Evolutionary conservation across 1,140 invertebrate genomes (phyloP), one percentile per base, ranked within the genome.

Genomic region (Laodelphax striatellus): DNA sequence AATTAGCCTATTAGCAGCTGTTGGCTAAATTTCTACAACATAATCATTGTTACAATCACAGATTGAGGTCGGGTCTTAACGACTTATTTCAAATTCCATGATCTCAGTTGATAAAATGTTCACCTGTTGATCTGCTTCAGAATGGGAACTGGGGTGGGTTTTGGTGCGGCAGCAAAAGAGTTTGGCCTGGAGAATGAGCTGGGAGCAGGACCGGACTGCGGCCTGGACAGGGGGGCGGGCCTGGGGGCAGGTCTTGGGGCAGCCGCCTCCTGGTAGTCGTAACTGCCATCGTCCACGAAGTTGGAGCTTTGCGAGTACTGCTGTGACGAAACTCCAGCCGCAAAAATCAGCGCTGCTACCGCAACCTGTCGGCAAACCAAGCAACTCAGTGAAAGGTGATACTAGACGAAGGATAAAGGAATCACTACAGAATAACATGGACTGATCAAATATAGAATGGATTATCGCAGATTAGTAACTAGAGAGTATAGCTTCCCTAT

Each of bases 101-200:
- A 28, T 4, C 2, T 28, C 6, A 28, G 2, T 5, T 38, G 34
- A 38, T 13, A 11, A 10, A 50, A 50, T 17, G 5, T 65, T 68
- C 63, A 85, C 83, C 80, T 82, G 75, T 92, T 88, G 60, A 92
- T 90, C 72, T 91, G 88, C 70, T 90, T 89, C 21, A 92, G 73
- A 65, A 92, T 92, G 31, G 88, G 78, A 4, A 90, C 83, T 0
- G 87, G 87, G 0, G 87, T 82, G 9, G 84, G 76, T 59, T 76
- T 78, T 0, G 79, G 75, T 34, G 69, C 72, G 13, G 74, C 69
- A 2, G 77, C 70, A 10, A 50, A 50, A 5, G 46, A 50, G 21
- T 10, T 50, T 17, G 46, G 46, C 2, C 67, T 65, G 5, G 77
- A 75, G 62, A 71, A 34, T 64, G 64, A 61, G 4, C 74, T 65